Percentiles rank a stretch among this genome's conserved stretches.
These are phyloP conservation scores for Cantharis rustica DNA, from an alignment of 2,888 invertebrate genomes.

Conservation along the genomic window DNA sequence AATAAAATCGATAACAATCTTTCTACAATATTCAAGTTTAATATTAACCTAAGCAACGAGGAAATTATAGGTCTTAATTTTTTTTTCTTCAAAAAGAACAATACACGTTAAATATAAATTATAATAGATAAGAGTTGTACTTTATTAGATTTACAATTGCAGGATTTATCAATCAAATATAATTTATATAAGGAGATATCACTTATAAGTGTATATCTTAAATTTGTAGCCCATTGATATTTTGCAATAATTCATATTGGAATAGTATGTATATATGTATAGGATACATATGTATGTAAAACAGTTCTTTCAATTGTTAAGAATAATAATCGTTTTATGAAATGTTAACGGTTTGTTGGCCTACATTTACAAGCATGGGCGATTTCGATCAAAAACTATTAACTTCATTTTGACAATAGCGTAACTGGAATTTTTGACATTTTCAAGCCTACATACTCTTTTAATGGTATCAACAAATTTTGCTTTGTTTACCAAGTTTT, in stretches of 20 bases:
- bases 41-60: neutral
- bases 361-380: conserved; percentile 20
- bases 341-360: conserved; percentile 21
- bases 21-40: neutral
- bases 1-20: neutral
- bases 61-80: neutral
- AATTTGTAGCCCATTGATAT: neutral
- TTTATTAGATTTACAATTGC: conserved; percentile 7
- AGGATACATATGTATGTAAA: conserved; percentile 1
- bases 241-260: neutral
- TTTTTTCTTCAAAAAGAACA: neutral
- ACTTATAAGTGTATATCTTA: neutral
- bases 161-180: conserved; percentile 3
- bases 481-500: neutral
- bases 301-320: conserved; percentile 11
- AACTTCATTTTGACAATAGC: neutral
- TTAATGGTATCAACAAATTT: neutral
- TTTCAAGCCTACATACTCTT: neutral
- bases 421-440: neutral
- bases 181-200: neutral
- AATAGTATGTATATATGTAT: no score
- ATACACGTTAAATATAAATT: neutral
- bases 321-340: conserved; percentile 18
- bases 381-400: conserved; percentile 16
- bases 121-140: neutral